Base-by-base conservation (phyloP, 2,888 invertebrate genomes). In the Saturnia japonica region DNA sequence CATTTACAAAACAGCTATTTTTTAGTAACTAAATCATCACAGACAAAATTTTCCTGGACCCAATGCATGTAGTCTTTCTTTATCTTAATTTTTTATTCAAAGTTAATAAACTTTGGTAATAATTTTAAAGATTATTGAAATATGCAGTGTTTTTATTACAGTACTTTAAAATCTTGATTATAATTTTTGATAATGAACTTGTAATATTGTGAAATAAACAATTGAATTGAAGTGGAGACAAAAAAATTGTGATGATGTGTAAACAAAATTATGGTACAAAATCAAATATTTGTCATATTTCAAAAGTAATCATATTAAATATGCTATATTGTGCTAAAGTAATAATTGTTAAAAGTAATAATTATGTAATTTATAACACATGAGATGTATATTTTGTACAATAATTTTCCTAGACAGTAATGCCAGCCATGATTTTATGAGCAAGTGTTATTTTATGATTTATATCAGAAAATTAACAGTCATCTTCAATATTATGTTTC, bases 381-480 rank as follows among this genome's bases (percentile, higher is more conserved):
- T 47, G 47, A 47, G 19, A 16, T 8, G 1, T n/a, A 47, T n/a
- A 47, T 47, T 16, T 47, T 47, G 19, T 47, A 8, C 16, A 47
- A 47, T 47, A 47, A 54, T 8, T 22, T 22, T 22, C 1, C 11
- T 11, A 0, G 22, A 22, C 22, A 11, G 11, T 54, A 54, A 51
- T 51, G n/a, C 8, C 22, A 1, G 22, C 9, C 22, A n/a, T 9
- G 22, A 22, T 54, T 22, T 22, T 11, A 54, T 22, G 6, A 54
- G 9, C n/a, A n/a, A 51, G 7, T 8, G 4, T 47, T 47, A 47
- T 47, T 47, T 47, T 14, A 34, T 34, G 6, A 34, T 47, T 16
- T 22, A 54, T 73, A 72, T 67, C 47, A 60, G 28, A 60, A 60
- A 28, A 60, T 28, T 4, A 14, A 28, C 12, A 22, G 25, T 60